Evolutionary conservation across 2,113 vertebrate genomes (phyloP).

Genomic region (Sialia sialis): DNA sequence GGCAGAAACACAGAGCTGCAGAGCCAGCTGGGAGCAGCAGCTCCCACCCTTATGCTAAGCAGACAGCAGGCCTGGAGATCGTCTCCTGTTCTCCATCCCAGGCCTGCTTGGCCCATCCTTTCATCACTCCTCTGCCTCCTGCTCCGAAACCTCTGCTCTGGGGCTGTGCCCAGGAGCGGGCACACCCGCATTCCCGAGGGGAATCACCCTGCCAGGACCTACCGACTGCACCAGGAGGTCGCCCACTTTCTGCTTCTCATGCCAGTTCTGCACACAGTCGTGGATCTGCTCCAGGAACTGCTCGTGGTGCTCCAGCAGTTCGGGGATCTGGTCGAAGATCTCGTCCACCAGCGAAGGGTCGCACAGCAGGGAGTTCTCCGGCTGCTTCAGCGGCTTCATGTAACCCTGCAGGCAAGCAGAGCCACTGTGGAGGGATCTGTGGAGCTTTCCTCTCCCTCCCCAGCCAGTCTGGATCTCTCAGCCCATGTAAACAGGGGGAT

Average conservation of each 20-base stretch:
- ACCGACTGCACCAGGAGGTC: slow-evolving; percentile 93
- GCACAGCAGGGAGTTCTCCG: slow-evolving; percentile 86
- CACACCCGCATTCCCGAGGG: not conserved
- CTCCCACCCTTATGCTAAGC: slow-evolving; percentile 21
- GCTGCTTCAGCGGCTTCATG: slow-evolving; percentile 95
- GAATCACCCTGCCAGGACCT: not conserved
- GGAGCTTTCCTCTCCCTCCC: not conserved
- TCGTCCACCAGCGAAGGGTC: slow-evolving; percentile 94
- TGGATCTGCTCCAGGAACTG: slow-evolving; percentile 92
- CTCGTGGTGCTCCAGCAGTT: slow-evolving; percentile 96
- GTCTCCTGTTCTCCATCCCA: slow-evolving; percentile 29
- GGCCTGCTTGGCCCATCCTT: not conserved
- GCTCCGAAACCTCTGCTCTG: not conserved
- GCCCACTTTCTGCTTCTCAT: slow-evolving; percentile 91
- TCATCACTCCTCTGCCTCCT: not conserved
- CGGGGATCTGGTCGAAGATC: slow-evolving; percentile 97
- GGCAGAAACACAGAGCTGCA: slow-evolving; percentile 3
- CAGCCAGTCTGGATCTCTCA: not conserved
- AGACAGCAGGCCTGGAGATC: slow-evolving; percentile 49
- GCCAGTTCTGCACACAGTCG: slow-evolving; percentile 89
- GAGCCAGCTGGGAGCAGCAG: not conserved
- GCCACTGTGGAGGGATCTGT: rapidly evolving
- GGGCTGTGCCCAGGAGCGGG: not conserved
- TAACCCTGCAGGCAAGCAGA: slow-evolving; percentile 78
- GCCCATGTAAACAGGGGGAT: rapidly evolving